Conservation (phyloP, 2,113 vertebrate species). For the Callocephalon fimbriatum region DNA sequence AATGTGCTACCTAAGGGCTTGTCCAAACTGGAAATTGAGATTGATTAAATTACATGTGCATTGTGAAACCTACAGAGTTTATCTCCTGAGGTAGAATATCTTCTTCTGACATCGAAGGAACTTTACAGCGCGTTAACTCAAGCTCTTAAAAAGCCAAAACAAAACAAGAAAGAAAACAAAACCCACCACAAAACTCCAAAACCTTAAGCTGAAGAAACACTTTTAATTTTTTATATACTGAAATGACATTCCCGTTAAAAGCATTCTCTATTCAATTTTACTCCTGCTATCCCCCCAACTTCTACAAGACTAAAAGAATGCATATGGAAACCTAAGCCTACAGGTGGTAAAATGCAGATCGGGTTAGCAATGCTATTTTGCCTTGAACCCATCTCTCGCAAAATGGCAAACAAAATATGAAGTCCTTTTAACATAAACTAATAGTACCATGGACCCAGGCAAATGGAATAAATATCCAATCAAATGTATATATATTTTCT, state of each 20-base stretch:
- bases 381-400: not conserved
- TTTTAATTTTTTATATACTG: not conserved
- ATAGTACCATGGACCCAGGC: accelerated
- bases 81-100: not conserved
- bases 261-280: not conserved
- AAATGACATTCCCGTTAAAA: not conserved
- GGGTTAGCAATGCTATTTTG: not conserved
- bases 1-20: not conserved
- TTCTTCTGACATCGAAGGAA: not conserved
- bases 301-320: not conserved
- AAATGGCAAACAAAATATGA: not conserved
- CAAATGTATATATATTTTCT: not conserved
- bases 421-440: not conserved
- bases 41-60: not conserved
- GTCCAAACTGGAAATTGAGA: not conserved
- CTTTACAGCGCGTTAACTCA: not conserved
- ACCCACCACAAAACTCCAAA: not conserved
- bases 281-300: accelerated
- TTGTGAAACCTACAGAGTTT: not conserved
- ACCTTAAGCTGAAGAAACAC: not conserved
- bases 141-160: not conserved
- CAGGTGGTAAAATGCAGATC: not conserved
- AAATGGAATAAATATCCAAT: not conserved
- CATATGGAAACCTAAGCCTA: not conserved
- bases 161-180: not conserved